These are phyloP conservation scores for Procavia capensis DNA, from an alignment of 2,113 vertebrate species.

Conservation along the genomic window DNA sequence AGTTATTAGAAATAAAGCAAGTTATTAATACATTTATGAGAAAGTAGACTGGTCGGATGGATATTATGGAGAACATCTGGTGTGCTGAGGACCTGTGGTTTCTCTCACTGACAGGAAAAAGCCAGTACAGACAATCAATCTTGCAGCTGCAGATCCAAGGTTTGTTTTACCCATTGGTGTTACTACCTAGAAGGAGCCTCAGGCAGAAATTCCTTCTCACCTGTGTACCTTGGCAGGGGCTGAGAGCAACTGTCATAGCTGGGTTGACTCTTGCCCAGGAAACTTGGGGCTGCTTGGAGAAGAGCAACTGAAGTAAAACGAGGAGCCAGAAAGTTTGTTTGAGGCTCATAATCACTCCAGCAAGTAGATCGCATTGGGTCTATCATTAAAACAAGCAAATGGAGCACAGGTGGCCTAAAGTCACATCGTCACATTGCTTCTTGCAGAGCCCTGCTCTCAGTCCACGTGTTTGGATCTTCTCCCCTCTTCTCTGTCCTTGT, in stretches of 20 bases:
- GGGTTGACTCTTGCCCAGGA: not conserved
- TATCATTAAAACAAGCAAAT: constrained; percentile 27
- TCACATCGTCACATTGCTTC: not conserved
- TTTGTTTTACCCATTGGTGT: not conserved
- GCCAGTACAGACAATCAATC: not conserved
- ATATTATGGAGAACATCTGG: not conserved
- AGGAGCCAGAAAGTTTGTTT: not conserved
- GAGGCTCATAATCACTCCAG: not conserved
- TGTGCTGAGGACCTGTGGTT: not conserved
- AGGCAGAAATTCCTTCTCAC: constrained; percentile 28
- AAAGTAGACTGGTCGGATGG: not conserved
- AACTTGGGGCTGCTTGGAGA: not conserved
- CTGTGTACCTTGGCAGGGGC: not conserved
- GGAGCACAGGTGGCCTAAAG: not conserved
- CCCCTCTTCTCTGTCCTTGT: not conserved
- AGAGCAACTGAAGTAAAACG: not conserved
- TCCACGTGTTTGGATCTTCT: not conserved
- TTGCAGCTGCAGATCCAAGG: not conserved
- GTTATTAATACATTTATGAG: not conserved
- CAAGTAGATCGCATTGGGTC: not conserved
- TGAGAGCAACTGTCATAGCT: not conserved
- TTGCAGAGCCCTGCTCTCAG: not conserved
- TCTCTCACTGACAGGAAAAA: constrained; percentile 45
- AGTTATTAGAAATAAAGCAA: not conserved
- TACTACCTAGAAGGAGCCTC: not conserved